phyloP scores from a whole-genome alignment of 1,140 invertebrate genomes.

The Artemia franciscana region DNA sequence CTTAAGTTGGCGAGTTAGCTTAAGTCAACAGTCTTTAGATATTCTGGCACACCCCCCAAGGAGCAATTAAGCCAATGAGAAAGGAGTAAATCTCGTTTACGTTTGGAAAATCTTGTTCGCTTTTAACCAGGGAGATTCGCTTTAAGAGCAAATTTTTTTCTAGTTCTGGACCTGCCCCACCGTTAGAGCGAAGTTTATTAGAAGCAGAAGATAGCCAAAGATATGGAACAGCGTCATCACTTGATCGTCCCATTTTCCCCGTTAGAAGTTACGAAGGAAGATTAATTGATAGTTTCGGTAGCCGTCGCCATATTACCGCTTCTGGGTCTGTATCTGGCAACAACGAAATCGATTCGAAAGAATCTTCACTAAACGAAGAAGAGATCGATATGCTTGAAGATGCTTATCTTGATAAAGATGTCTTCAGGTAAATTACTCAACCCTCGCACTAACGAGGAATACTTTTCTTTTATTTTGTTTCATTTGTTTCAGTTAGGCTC shows the following conservation, averaged over 20 bases:
- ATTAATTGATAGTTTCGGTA: not conserved
- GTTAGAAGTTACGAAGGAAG: not conserved
- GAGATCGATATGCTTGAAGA: slow-evolving; percentile 42
- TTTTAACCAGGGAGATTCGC: too few relatives aligned
- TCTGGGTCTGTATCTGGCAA: not conserved
- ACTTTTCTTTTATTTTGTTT: too few relatives aligned
- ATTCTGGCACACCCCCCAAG: too few relatives aligned
- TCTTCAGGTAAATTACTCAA: slow-evolving; percentile 27
- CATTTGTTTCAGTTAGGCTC: too few relatives aligned
- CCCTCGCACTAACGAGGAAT: not conserved
- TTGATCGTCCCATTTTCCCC: slow-evolving; percentile 1
- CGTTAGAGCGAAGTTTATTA: slow-evolving; percentile 8
- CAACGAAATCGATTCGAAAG: slow-evolving; percentile 10
- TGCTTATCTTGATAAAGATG: slow-evolving; percentile 34
- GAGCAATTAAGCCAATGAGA: too few relatives aligned
- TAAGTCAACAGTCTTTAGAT: too few relatives aligned
- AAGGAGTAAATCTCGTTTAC: too few relatives aligned
- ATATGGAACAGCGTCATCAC: not conserved
- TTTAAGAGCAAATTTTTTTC: not conserved
- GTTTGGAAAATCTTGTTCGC: too few relatives aligned
- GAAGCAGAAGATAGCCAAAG: slow-evolving; percentile 6
- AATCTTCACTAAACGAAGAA: slow-evolving; percentile 34
- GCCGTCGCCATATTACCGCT: not conserved
- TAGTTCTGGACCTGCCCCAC: not conserved
- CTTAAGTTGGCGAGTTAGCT: too few relatives aligned